Base-by-base conservation (phyloP, 2,888 invertebrate species). In the Heliconius charithonia region DNA sequence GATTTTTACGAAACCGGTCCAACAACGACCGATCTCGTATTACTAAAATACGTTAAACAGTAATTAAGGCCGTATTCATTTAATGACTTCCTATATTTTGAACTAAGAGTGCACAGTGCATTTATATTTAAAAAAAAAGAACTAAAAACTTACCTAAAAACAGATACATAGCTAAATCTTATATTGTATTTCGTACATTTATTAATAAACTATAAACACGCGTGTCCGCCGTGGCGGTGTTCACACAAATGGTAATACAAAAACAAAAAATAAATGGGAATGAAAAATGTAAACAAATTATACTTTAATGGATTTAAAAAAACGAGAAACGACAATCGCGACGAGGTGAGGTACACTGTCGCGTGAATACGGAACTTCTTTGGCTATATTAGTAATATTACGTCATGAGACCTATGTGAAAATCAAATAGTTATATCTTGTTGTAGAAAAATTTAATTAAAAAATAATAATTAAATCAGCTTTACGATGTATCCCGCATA, bases 121-220 rank as follows among this genome's bases (percentile, higher is more conserved):
- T 74, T 63, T 27, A 63, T 37, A 41, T 41, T n/a, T n/a, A 27
- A 12, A 69, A 78, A 66, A 67, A 41, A 67, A 25, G 62, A 32
- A 71, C 7, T 22, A 65, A 29, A 32, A 59, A 81, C 82, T 82
- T 66, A 82, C 82, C 81, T 16, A 79, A n/a, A 16, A 74, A 63
- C 71, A 78, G 70, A 71, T 72, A 75, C 82, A 82, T 82, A 29
- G 29, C 56, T 66, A 29, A 76, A 56, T 65, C 22, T 41, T 56
- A 51, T 70, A 32, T 29, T 71, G 29, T 56, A 51, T 29, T 29
- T 59, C 56, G 32, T 56, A 59, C 59, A 76, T 65, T 65, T 62
- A 70, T 37, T 41, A 62, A 13, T 67, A 76, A 62, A 59, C 74
- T 45, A 16, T 41, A 65, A 22, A 56, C 51, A 81, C 80, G 78